A percentile compares a stretch with the other conserved stretches of the same genome.
Conservation (phyloP, 2,888 invertebrate genomes). For the Cecidostiba fungosa region DNA sequence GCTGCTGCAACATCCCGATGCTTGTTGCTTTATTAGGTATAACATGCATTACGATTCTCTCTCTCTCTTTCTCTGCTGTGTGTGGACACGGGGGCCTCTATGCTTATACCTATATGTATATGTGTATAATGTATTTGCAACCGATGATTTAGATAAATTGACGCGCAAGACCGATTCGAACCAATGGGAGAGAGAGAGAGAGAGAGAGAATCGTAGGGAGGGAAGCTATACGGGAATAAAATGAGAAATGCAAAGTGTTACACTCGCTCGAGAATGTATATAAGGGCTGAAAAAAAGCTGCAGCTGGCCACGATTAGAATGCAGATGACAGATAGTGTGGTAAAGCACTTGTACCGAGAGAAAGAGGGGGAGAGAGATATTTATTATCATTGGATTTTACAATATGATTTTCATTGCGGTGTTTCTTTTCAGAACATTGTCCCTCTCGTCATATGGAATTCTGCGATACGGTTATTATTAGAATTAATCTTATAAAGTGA, state of each 20-base stretch:
- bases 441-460: no score
- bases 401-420: background rate
- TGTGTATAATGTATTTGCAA: conserved; percentile 17
- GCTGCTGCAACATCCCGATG: conserved; percentile 50
- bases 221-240: conserved; percentile 33
- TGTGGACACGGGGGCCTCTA: conserved; percentile 43
- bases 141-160: conserved; percentile 74
- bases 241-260: conserved; percentile 46
- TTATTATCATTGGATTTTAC: conserved; percentile 56
- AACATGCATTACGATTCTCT: conserved; percentile 69
- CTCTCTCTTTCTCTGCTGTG: conserved; percentile 34
- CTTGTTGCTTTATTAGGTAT: conserved; percentile 71
- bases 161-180: conserved; percentile 58
- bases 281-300: conserved; percentile 37
- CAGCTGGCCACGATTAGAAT: conserved; percentile 38
- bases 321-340: conserved; percentile 55
- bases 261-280: conserved; percentile 30
- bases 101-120: background rate
- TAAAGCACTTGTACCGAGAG: conserved; percentile 39
- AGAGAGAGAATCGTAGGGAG: conserved; percentile 14
- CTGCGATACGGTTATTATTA: no score
- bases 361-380: conserved; percentile 40
- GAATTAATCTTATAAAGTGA: no score
- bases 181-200: background rate
- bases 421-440: conserved; percentile 6